These are phyloP conservation scores for Corapipo altera DNA, from an alignment of 2,113 vertebrate genomes.

Conservation along the genomic window DNA sequence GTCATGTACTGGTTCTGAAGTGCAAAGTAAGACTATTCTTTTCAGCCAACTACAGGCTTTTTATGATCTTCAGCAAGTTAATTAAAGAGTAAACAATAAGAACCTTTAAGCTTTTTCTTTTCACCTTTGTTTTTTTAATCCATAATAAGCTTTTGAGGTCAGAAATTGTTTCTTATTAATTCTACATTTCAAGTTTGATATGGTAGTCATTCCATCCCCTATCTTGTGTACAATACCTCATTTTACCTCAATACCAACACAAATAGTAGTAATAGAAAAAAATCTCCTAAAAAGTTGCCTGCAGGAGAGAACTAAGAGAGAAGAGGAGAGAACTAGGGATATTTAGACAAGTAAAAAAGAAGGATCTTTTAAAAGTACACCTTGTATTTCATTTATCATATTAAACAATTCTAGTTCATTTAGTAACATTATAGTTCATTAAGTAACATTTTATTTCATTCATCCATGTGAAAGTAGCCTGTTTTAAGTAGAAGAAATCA, in stretches of 20 bases:
- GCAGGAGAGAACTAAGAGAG: neutral
- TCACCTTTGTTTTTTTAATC: neutral
- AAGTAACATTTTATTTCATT: neutral
- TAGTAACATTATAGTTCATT: neutral
- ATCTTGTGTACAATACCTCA: neutral
- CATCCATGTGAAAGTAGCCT: neutral
- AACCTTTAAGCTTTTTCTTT: neutral
- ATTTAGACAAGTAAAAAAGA: neutral
- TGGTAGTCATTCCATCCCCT: neutral
- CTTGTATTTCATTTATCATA: neutral
- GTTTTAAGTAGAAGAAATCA: neutral
- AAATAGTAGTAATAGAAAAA: neutral
- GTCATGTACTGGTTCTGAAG: neutral
- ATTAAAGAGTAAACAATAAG: neutral
- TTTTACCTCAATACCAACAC: neutral
- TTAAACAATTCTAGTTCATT: neutral
- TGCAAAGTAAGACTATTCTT: neutral
- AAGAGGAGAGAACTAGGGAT: neutral
- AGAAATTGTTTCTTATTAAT: neutral
- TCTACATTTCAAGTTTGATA: neutral
- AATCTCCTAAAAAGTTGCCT: neutral
- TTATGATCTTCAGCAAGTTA: neutral
- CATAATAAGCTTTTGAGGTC: neutral
- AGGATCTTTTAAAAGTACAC: neutral
- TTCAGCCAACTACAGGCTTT: neutral